Evolutionary conservation across 2,113 vertebrate species (phyloP), one percentile per base, ranked within the genome.

Genomic region (Rhea pennata): DNA sequence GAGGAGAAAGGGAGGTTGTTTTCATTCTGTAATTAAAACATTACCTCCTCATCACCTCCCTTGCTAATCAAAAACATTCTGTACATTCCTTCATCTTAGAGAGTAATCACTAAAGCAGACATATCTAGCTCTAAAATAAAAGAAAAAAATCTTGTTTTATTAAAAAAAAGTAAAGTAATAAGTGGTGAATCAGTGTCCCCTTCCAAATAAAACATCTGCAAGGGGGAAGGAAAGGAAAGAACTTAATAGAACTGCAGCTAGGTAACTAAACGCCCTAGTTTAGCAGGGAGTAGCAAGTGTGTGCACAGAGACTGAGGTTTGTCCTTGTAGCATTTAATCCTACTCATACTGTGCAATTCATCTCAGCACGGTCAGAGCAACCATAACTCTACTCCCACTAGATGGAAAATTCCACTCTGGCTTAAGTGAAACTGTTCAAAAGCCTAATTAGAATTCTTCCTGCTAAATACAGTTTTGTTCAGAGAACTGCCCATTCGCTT

Each of bases 331-430:
- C 77, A 67, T 97, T 97, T 95, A 93, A 97, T 97, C 84, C 93
- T 89, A 72, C 62, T 97, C 59, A 87, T 83, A 92, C 93, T 91
- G 91, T 92, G 91, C 81, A 96, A 94, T 82, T 96, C 86, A 97
- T 81, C 96, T 95, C 88, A 44, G 81, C 89, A 90, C 3, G 15
- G 91, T 96, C 96, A 96, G 58, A 94, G 83, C 91, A 97, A 97
- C 84, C 92, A 94, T 84, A 88, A 56, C 83, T 61, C 69, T 78
- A 95, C 94, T 96, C 92, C 94, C 91, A 97, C 91, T 67, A 94
- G 50, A 95, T 79, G 95, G 96, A 98, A 98, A 97, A 98, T 98
- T 97, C 98, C 97, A 97, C 88, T 94, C 86, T 0, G 81, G 80
- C 80, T 96, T 64, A 93, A 97, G 39, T n/a, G 70, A 92, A 95